Base-by-base conservation (phyloP, 37 sponge, comb jelly and placozoan species). In the Geodia barretti region DNA sequence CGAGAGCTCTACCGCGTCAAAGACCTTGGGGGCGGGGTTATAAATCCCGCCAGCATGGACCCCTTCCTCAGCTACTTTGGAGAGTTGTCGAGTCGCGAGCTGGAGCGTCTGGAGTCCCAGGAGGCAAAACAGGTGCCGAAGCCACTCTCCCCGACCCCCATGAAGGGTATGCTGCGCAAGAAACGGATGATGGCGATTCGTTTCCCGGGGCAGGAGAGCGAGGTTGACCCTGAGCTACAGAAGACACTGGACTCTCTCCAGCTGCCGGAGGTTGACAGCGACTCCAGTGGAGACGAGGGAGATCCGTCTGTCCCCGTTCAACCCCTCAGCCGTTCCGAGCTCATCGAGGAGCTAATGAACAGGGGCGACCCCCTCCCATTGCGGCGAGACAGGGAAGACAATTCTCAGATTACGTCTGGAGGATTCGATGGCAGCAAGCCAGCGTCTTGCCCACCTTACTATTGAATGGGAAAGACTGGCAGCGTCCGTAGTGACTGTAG, bases 11-110 rank as follows among this genome's bases (percentile, higher is more conserved):
- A 65, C 11, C 11, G 29, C n/a, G 34, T 74, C 4, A 83, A 83
- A 24, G 67, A 83, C 20, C 67, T 26, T n/a, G 72, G 67, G 0
- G 83, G 75, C 1, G 83, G 83, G 29, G 17, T 43, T 21, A 62
- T 83, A 21, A 78, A 36, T 30, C 71, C 79, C 4, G 47, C 62
- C 19, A 35, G 47, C 14, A 88, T 88, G 83, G 66, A 72, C 3
- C 78, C 64, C 5, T 88, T 83, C 71, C 72, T 88, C 41, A 68
- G 61, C 17, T 88, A 88, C 71, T 88, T 88, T 73, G 89, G 89
- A 26, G 84, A 88, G 40, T 65, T 83, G 37, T 88, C 89, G 0
- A 65, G 79, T 29, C 89, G 79, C 19, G 89, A 83, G 41, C 47
- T 88, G 5, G 88, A 88, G 42, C 83, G 83, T 21, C 17, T 88